Base-by-base conservation (phyloP, 2,888 invertebrate species). In the Amphipoea oculea region DNA sequence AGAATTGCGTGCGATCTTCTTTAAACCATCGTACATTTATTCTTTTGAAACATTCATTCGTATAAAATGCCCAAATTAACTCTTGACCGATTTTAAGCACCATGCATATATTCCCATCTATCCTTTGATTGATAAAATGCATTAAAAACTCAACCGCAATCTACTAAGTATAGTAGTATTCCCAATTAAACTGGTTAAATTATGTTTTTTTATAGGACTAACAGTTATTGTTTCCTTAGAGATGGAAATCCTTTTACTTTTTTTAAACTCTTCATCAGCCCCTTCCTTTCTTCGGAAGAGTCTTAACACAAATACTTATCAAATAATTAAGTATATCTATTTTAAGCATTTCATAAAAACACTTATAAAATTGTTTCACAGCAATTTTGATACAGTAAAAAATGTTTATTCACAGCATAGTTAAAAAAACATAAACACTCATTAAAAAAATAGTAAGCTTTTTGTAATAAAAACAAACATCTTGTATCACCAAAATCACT, bases 401-500 rank as follows among this genome's bases (percentile, higher is more conserved):
- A 68, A 54, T 84, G 73, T 80, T 84, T 87, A 76, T 76, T 75
- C 68, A 66, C 74, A 72, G 40, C 7, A 51, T 20, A 23, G n/a
- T 1, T 62, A 20, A 48, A 36, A 29, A 7, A 48, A 57, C 9
- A n/a, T n/a, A 72, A 74, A 23, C 67, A 72, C 60, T 42, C 3
- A 60, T 36, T 14, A 11, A 20, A 45, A 45, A n/a, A 48, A 63
- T 45, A 42, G 72, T 54, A 76, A 68, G 17, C 51, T 67, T 66
- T 82, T 67, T 45, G 23, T 57, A 57, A 83, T 14, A 66, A 72
- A 81, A 82, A 85, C 75, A 89, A 89, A 86, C 63, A 84, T 81
- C 66, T 81, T 89, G 76, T 86, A 87, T 84, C 91, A 90, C 91
- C 85, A 90, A 86, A 90, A 88, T 89, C 92, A 92, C 92, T 89